Evolutionary conservation across 2,888 invertebrate species (phyloP), one percentile per base, ranked within the genome.

Genomic region (Suillia variegata): DNA sequence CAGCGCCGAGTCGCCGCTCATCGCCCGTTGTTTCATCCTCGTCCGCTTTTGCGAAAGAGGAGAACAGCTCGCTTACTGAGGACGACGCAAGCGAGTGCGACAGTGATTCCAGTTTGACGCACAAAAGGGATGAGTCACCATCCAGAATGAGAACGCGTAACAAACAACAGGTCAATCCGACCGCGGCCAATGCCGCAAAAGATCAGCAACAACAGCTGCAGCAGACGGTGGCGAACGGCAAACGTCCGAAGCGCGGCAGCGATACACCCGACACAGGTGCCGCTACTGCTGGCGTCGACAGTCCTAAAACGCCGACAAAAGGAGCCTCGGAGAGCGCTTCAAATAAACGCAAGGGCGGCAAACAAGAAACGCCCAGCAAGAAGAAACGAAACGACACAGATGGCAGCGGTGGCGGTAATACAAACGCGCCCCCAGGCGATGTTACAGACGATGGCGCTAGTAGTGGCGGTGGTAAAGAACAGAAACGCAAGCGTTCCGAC

Each of bases 1-100:
- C 79, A 72, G 74, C 79, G 76, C 73, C 80, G 76, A 81, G 73
- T 85, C 87, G 59, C 82, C n/a, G n/a, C n/a, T n/a, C n/a, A n/a
- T n/a, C n/a, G n/a, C n/a, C n/a, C n/a, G n/a, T n/a, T n/a, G n/a
- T n/a, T n/a, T n/a, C n/a, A n/a, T 89, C 71, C 88, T 89, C 59
- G 88, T 88, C 62, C 71, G 78, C 78, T 88, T 88, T 86, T 80
- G 86, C 88, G 60, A 89, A 89, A 80, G 90, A 89, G 63, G 90
- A 90, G 80, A 89, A 89, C 76, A 89, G 89, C 82, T 92, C 92
- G 61, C 90, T 92, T 62, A 92, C 92, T 56, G 92, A 92, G 81
- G 92, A 92, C 85, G 94, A 96, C 80, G 93, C 93, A 83, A 96
- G 96, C 67, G 96, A 96, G 80, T 95, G 96, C 81, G 96, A 96